Conservation (phyloP, 2,797 vertebrate species). For the Malurus splendens region DNA sequence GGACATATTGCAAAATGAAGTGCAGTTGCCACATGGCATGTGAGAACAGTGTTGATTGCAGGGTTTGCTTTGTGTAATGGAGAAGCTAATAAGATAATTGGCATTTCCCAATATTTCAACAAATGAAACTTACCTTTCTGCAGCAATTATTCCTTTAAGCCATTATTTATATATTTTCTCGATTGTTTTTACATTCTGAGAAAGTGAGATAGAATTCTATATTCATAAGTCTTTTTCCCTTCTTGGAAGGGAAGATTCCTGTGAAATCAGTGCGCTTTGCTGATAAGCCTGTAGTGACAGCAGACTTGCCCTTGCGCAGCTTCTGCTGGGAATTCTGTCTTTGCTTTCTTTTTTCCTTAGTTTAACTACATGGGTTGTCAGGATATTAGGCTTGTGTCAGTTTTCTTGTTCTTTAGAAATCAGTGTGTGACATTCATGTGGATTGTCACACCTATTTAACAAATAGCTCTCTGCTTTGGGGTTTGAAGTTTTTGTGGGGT, state of each 20-base stretch:
- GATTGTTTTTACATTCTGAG: neutral
- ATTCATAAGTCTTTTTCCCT: neutral
- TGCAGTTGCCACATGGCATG: neutral
- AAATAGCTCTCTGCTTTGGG: neutral
- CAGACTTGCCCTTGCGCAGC: accelerated
- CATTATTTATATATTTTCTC: neutral
- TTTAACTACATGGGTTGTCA: neutral
- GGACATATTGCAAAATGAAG: conserved; percentile 36
- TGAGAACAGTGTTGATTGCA: neutral
- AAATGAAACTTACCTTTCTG: neutral
- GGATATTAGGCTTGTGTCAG: neutral
- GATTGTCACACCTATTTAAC: neutral
- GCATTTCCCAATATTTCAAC: neutral
- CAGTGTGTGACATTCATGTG: neutral
- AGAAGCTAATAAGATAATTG: neutral
- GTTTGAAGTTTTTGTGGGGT: neutral
- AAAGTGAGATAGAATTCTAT: neutral
- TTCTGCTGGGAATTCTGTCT: neutral
- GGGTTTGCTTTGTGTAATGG: neutral
- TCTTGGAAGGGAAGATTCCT: neutral
- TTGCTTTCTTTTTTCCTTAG: neutral
- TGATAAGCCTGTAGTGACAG: neutral
- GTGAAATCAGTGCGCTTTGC: neutral
- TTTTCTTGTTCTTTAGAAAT: neutral
- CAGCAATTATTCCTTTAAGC: neutral